Base-by-base conservation (phyloP, 2,888 invertebrate genomes). In the Calameuta pallipes region DNA sequence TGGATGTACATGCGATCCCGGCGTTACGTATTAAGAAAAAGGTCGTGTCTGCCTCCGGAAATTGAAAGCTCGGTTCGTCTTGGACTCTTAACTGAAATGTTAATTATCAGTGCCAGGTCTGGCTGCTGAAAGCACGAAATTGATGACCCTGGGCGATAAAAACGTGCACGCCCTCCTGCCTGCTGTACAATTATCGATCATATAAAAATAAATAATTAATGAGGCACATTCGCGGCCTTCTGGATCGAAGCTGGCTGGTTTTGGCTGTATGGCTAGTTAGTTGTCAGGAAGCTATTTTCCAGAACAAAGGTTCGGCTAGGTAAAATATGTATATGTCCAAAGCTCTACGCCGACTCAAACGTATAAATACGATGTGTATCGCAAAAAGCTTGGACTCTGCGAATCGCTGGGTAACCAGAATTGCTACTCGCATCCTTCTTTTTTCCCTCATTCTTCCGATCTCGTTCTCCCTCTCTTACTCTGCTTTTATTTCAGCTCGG, bases 201-300 rank as follows among this genome's bases (percentile, higher is more conserved):
- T 77, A 73, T 73, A 33, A 77, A 77, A 74, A 74, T 77, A 74
- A 77, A 77, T 74, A 41, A 77, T 77, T 74, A 74, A 77, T 77
- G 76, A 73, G 37, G 4, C 71, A 30, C 9, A 71, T 71, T 33
- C 31, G 15, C 13, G 31, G 12, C 13, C 71, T 33, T 23, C 31
- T 33, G 71, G 33, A 9, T 56, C 56, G 56, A 56, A 56, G 23
- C 56, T 56, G 56, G 9, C 4, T 41, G 41, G 41, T 15, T 41
- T 6, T 41, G 41, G 15, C 41, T 41, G 15, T 15, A 1, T 56
- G 56, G 56, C 23, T 56, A 23, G 31, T 11, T 12, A 31, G 13
- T 13, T 15, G 15, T 31, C 71, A 33, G 15, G 71, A 71, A 71
- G 71, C 71, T 71, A 33, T 33, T 33, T 31, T 12, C 13, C 15